Evolutionary conservation across 2,888 invertebrate species (phyloP).

Genomic region (Ptilodon capucinus): DNA sequence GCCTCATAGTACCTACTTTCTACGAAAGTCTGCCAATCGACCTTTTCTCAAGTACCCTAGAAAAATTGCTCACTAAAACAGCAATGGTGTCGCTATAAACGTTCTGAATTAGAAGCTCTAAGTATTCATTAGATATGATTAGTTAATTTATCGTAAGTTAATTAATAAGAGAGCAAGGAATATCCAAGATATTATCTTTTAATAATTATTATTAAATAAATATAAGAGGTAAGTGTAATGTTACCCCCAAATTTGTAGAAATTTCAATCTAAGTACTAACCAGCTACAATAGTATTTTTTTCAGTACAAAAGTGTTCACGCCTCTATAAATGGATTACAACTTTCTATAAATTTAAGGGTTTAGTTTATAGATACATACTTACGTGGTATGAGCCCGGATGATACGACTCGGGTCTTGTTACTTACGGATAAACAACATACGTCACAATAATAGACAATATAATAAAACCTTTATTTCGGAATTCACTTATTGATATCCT

Average conservation of each 20-base stretch:
- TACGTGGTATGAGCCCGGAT: slow-evolving; percentile 35
- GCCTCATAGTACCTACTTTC: too few relatives aligned
- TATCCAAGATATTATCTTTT: slow-evolving; percentile 79
- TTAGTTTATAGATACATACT: slow-evolving; percentile 50
- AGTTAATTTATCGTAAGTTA: slow-evolving; percentile 75
- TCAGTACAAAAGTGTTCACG: too few relatives aligned
- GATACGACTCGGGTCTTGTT: slow-evolving; percentile 50
- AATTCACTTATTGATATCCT: too few relatives aligned
- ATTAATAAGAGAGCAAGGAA: slow-evolving; percentile 72
- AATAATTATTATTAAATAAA: slow-evolving; percentile 52
- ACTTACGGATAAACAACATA: too few relatives aligned
- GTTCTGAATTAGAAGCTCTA: slow-evolving; percentile 63
- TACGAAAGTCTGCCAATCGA: too few relatives aligned
- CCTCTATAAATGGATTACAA: too few relatives aligned
- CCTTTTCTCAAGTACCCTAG: not conserved
- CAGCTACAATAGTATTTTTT: too few relatives aligned
- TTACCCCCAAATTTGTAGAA: too few relatives aligned
- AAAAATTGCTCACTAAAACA: slow-evolving; percentile 66
- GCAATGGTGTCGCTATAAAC: slow-evolving; percentile 58
- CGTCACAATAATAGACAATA: too few relatives aligned
- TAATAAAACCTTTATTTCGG: too few relatives aligned
- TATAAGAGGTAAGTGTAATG: slow-evolving; percentile 58
- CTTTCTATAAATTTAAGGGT: too few relatives aligned
- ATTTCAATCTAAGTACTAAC: too few relatives aligned
- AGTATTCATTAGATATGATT: slow-evolving; percentile 79